Conservation (phyloP, 2,797 vertebrate species). For the Micromesistius poutassou region DNA sequence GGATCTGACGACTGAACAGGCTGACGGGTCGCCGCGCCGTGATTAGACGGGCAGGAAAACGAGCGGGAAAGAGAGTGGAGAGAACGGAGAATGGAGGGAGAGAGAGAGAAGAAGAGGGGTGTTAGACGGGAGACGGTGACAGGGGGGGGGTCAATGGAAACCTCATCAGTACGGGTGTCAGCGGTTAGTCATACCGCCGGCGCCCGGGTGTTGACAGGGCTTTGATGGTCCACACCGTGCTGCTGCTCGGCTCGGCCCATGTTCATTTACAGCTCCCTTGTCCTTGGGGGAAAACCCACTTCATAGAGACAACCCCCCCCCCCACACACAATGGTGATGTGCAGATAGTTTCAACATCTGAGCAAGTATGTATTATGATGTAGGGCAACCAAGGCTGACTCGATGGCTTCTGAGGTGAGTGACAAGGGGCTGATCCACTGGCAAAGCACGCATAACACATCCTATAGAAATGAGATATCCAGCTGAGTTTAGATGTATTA, state of each 20-base stretch:
- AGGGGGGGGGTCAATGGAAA: conserved; percentile 28
- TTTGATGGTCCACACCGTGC: not conserved
- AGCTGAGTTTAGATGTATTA: not conserved
- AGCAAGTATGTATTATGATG: no score
- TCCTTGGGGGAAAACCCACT: conserved; percentile 31
- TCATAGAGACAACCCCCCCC: not conserved
- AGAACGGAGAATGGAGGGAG: not conserved
- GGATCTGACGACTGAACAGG: no score
- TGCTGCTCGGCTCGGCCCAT: not conserved
- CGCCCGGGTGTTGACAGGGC: conserved; percentile 26
- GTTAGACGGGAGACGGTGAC: not conserved
- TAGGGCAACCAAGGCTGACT: no score
- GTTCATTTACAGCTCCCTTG: conserved; percentile 39
- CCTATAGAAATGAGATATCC: no score
- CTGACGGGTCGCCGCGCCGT: no score
- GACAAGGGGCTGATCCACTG: no score
- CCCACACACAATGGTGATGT: no score
- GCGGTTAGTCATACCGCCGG: conserved; percentile 32
- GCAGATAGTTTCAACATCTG: no score
- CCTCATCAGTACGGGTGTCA: conserved; percentile 32
- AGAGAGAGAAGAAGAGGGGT: not conserved
- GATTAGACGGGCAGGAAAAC: no score
- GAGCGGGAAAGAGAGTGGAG: not conserved
- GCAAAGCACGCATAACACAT: not conserved
- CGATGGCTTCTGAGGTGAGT: no score